Base-by-base conservation (phyloP, 2,888 invertebrate species). In the Eilema sororculum region DNA sequence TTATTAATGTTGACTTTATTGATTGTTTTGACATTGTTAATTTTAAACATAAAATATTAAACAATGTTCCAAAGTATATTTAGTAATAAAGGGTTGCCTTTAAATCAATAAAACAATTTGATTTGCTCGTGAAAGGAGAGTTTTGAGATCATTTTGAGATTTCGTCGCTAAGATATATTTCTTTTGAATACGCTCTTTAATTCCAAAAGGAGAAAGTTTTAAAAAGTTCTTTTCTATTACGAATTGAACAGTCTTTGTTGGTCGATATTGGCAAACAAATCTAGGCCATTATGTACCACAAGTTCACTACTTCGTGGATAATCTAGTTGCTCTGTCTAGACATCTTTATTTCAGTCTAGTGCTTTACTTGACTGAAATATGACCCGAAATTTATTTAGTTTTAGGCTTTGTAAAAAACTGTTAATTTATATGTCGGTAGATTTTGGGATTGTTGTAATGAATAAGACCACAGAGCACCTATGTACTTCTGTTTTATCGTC, bases 261-360 rank as follows among this genome's bases (percentile, higher is more conserved):
- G 3, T 9, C 9, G n/a, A 52, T 41, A 25, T 25, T 25, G 41
- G 25, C 62, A 41, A 41, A 25, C 10, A 62, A 41, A 62, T 41
- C 24, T 25, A 58, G 57, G 46, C 56, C 24, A 33, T 28, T n/a
- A 61, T 30, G 20, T 60, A 16, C 8, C 5, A 52, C 24, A 30
- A 61, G 24, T 67, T 67, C n/a, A n/a, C 52, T n/a, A 52, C n/a
- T 52, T 9, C 52, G 63, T 67, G 57, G 66, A 52, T 73, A 46
- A 37, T 25, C 72, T 69, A 69, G 70, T 59, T 24, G 5, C 28
- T 37, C n/a, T 16, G 75, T 79, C 75, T 79, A 79, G 77, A 77
- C 79, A 62, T 60, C 25, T 73, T 79, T 8, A 65, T 79, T 75
- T 65, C 25, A 75, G 77, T 79, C 75, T 77, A 73, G 68, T 72